Base-by-base conservation (phyloP, 1,140 invertebrate species). In the Pomacea maculata region DNA sequence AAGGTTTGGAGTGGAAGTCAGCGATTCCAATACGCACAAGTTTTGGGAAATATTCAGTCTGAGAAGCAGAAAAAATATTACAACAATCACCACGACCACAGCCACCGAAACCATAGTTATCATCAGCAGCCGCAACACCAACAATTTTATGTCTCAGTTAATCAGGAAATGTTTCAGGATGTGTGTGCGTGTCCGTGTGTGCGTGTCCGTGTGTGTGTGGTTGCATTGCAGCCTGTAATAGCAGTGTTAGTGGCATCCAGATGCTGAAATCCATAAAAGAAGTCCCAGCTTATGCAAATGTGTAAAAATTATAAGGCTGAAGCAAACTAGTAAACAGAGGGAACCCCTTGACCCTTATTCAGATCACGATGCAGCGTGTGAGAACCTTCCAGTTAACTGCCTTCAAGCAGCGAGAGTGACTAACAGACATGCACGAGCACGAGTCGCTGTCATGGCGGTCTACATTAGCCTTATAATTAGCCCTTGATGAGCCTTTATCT, bases 151-250 rank as follows among this genome's bases (percentile, higher is more conserved):
- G 12, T 71, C n/a, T 71, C n/a, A 29, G 68, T 71, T n/a, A 29
- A 34, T 71, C n/a, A 29, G 68, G 25, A 34, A 29, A 34, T 71
- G 68, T 71, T n/a, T 14, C 7, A 4, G 6, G 6, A 34, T 71
- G 68, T 71, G 68, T 71, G 1, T 71, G 68, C 6, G 68, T 71
- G 68, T 71, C 7, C 14, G 68, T 71, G 68, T 71, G 68, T 71
- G 68, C 12, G 68, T 71, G 68, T 71, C 6, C 2, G 68, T 71
- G 68, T 71, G 68, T n/a, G 68, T 71, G 68, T 71, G 68, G 7
- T 71, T 11, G 21, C 73, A n/a, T 6, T 75, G n/a, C 52, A 45
- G 0, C 25, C 25, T 25, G 25, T 25, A 25, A 25, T 5, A 52
- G 15, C 54, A 19, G 45, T 45, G 52, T 45, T 21, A 52, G n/a